Base-by-base conservation (phyloP, 1,140 invertebrate genomes). In the Megalonaias nervosa region DNA sequence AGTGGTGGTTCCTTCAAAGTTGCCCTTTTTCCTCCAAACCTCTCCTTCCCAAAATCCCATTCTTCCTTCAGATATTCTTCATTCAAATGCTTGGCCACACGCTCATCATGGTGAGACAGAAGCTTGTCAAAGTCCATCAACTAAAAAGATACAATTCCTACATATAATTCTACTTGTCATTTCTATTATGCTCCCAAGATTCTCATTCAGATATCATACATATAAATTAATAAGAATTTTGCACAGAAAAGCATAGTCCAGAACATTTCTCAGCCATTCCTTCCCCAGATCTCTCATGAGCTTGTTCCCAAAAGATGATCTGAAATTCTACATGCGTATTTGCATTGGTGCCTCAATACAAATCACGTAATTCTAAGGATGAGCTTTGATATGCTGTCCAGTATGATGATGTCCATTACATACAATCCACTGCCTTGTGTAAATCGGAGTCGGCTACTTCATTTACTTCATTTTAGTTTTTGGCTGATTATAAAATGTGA, bases 41-140 rank as follows among this genome's bases (percentile, higher is more conserved):
- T 75, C 56, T 86, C 86, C 15, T 77, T 76, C 14, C 84, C 87
- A 82, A 88, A 89, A 62, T 87, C 86, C 86, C 84, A 86, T 74
- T 89, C 88, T 26, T 89, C 88, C 56, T 82, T 67, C 13, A 89
- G 78, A 77, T 88, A 89, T 38, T 83, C 71, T 55, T 79, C 64
- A 73, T 89, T 83, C 5, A 89, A 82, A 60, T 67, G 67, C 31
- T 71, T 77, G 59, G 82, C 81, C 12, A 85, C 58, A 17, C 84
- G 75, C 67, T 87, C 74, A 82, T 89, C 88, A 79, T 89, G 82
- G 78, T 89, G 88, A 15, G 82, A 81, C 21, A 89, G 74, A 17
- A 89, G 77, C 12, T 77, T 74, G 57, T 85, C 81, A 83, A 89
- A 89, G 69, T 89, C 86, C 59, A 80, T 85, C 48, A 89, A 72